Evolutionary conservation across 1,140 invertebrate genomes (phyloP).

Genomic region (Papilio glaucus): DNA sequence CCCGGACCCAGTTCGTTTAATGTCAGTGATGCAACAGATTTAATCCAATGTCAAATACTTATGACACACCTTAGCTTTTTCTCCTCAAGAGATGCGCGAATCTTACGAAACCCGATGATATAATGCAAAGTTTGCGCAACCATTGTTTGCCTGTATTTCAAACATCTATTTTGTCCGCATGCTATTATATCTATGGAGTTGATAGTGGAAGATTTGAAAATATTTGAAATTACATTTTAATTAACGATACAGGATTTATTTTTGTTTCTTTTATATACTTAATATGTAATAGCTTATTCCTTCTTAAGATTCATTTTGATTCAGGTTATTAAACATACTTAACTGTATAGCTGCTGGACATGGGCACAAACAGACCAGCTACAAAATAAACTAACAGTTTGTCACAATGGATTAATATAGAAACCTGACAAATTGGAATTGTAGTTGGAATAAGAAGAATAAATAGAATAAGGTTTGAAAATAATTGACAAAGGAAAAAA

Average conservation of each 20-base stretch:
- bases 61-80: conserved; percentile 53
- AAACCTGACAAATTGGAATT: no score
- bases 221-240: conserved; percentile 17
- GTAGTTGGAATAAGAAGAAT: no score
- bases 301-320: not conserved
- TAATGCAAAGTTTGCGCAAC: conserved; percentile 64
- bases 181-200: conserved; percentile 30
- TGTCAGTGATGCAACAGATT: conserved; percentile 58
- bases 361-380: no score
- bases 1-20: conserved; percentile 51
- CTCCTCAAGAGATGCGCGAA: conserved; percentile 49
- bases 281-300: not conserved
- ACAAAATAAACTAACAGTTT: no score
- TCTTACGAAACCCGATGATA: conserved; percentile 63
- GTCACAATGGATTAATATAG: no score
- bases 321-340: no score
- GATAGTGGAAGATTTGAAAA: conserved; percentile 20
- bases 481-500: no score
- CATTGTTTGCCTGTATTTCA: conserved; percentile 45
- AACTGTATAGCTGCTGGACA: no score
- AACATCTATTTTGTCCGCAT: conserved; percentile 40
- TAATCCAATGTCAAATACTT: conserved; percentile 64
- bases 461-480: no score
- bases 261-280: not conserved
- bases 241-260: not conserved